Base-by-base conservation (phyloP, 2,888 invertebrate species). In the Malthinus seriepunctatus region DNA sequence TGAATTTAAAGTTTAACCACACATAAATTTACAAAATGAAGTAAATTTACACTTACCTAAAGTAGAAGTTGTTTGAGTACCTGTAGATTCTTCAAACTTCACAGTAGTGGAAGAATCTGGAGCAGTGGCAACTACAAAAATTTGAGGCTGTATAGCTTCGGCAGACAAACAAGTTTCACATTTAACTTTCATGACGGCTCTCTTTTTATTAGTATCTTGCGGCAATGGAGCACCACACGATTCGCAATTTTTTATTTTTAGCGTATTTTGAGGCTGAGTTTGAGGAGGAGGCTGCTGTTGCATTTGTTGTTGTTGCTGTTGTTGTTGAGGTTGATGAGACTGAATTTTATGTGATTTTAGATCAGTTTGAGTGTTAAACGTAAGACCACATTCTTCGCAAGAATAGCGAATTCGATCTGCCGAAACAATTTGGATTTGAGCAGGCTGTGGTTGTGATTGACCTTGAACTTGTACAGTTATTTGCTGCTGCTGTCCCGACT, bases 81-180 rank as follows among this genome's bases (percentile, higher is more conserved):
- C 76, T 5, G 74, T 70, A 3, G 73, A 74, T 52, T 71, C 72
- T 63, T 78, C 78, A 60, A 78, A 77, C 59, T 76, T 78, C 15
- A 77, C 77, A 8, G 76, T 71, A 2, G 65, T 65, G 1, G 74
- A 66, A 5, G 76, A 67, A 37, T 75, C 73, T 0, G 78, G 73
- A 3, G 78, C 77, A 2, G 79, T 86, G 1, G 87, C 82, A 1
- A 87, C 83, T 1, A 88, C 88, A 71, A 88, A 88, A 67, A 88
- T 86, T 60, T 77, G 78, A 12, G 78, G 79, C 51, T 78, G 78
- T 34, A 79, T 79, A 0, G 78, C 73, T 59, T 79, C 79, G 0
- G 79, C 78, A n/a, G 76, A 77, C 7, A 79, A 66, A 61, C 79
- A 79, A 32, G 74, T 78, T 62, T 79, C 79, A 56, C 79, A 79